These are phyloP conservation scores for Procambarus virginalis DNA, from an alignment of 1,140 invertebrate species.

Conservation along the genomic window DNA sequence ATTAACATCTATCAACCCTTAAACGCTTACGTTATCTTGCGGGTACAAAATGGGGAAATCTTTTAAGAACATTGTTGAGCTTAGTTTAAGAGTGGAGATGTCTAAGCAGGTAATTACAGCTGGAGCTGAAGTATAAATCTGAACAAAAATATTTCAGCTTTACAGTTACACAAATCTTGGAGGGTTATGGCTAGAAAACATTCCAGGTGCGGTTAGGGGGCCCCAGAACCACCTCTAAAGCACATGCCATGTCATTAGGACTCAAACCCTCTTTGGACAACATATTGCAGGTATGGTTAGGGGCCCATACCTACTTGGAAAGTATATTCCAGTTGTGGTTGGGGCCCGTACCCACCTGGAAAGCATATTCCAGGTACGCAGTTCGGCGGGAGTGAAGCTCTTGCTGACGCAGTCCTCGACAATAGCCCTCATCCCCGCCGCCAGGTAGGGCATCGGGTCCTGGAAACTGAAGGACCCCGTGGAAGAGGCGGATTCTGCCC, in stretches of 20 bases:
- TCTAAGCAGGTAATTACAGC: too few species aligned
- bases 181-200: too few species aligned
- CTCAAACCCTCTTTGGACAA: background rate
- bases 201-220: too few species aligned
- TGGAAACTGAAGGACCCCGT: slow-evolving; percentile 26
- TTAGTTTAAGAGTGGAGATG: too few species aligned
- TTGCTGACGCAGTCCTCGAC: slow-evolving; percentile 48
- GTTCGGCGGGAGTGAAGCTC: slow-evolving; percentile 41
- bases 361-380: slow-evolving; percentile 56
- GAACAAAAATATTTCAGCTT: too few species aligned
- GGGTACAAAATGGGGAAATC: too few species aligned
- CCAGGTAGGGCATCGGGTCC: slow-evolving; percentile 41
- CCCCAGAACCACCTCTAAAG: too few species aligned
- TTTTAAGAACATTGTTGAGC: too few species aligned
- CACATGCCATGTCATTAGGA: background rate
- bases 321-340: background rate
- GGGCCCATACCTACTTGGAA: background rate
- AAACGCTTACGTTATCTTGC: too few species aligned
- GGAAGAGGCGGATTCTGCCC: slow-evolving; percentile 5
- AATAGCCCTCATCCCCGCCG: slow-evolving; percentile 49
- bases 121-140: too few species aligned
- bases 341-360: slow-evolving; percentile 25
- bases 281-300: background rate
- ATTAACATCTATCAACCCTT: too few species aligned
- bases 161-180: too few species aligned